Evolutionary conservation across 2,888 invertebrate species (phyloP), one percentile per base, ranked within the genome.

Genomic region (Nycteola revayana): DNA sequence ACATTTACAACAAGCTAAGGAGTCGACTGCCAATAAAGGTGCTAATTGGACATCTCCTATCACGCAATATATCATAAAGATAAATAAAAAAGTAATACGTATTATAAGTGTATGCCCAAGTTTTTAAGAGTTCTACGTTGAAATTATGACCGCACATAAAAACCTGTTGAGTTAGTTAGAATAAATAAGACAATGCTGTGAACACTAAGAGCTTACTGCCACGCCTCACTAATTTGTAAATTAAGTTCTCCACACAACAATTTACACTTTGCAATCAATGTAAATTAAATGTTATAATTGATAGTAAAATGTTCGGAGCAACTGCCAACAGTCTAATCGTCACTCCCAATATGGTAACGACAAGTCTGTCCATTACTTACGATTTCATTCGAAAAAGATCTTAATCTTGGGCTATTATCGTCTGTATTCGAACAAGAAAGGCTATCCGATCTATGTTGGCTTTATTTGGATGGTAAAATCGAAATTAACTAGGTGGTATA

Each of bases 301-400:
- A 36, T 43, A 43, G 38, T 48, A 43, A 46, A 48, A 46, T 47
- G 40, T 55, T 49, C 14, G 10, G 22, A 39, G 47, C 40, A 38
- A 38, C 40, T 49, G 45, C 45, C 42, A 37, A 40, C 41, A 47
- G 40, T 44, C 55, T 60, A 62, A 71, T 66, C 62, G 55, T 63
- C 53, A 58, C 51, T 40, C 70, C 67, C 32, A 60, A 75, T 73
- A 77, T 64, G 69, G 75, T 46, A 51, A 55, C 51, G 49, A 42
- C 60, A 56, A 58, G 62, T 59, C 57, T 56, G 62, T 53, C 58
- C 49, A 60, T 67, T 69, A 79, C 82, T 83, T 82, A 73, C 81
- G 71, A 76, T 86, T 85, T 85, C 83, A 70, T 81, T 83, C 56
- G 59, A 68, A 69, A 77, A 70, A 67, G 85, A 86, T 85, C 67